Evolutionary conservation across 1,140 invertebrate species (phyloP), one percentile per base, ranked within the genome.

Genomic region (Pteromalus puparum): DNA sequence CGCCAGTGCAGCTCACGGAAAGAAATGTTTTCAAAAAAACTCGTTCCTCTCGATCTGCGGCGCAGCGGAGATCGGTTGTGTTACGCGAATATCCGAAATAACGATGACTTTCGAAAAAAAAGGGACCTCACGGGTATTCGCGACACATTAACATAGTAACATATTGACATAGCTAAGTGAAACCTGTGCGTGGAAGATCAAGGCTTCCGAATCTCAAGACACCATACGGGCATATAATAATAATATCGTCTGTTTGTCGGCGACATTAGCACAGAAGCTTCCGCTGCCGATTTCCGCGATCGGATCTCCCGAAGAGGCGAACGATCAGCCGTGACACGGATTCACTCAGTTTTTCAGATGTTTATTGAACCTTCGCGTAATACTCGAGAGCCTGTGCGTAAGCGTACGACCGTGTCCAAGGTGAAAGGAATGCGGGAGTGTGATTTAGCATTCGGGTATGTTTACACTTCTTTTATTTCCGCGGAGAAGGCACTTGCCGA

Each of bases 321-420:
- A 28, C 38, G 15, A 26, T n/a, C 53, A 53, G 46, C 79, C 87
- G 72, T 87, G 88, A 89, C 88, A 86, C 78, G 78, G 83, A 88
- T 88, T 87, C 46, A 81, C 38, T 86, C 82, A 83, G 26, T 30
- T 75, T 70, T 81, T 72, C 42, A 34, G 67, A 68, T 73, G 46
- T 81, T 81, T 81, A n/a, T 81, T 73, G 15, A 72, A 53, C 68
- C 42, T 76, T 53, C 38, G 24, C 79, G 5, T 48, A 48, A 13
- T 48, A 48, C 46, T 15, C 12, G 15, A 48, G 46, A 13, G 46
- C 5, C 46, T 48, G 46, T 5, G 4, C 30, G 30, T 48, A 48
- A 48, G 18, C 18, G 53, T 61, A 61, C 18, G 48, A 21, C 18
- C 18, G n/a, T 18, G 18, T 5, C 21, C 2, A 28, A 73, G 78